Evolutionary conservation across 2,888 invertebrate species (phyloP).

Genomic region (Rugalucina vietnamica): DNA sequence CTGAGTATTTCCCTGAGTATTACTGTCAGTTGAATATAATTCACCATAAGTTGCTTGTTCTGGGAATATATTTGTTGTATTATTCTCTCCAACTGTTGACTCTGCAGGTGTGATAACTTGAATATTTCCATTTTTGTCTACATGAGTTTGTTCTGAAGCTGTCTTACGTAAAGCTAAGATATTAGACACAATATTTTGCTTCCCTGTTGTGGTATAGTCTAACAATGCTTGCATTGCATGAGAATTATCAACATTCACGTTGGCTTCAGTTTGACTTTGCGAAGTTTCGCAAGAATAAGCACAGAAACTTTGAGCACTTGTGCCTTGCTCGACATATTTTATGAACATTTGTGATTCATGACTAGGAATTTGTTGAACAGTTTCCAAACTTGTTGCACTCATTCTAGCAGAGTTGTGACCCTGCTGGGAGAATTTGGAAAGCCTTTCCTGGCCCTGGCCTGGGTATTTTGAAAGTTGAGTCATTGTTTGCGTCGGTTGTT

Average conservation of each 20-base stretch:
- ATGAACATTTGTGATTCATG: conserved; percentile 10
- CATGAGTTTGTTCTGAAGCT: background rate
- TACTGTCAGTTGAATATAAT: no score
- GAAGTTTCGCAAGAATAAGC: background rate
- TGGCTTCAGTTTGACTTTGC: background rate
- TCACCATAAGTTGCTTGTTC: no score
- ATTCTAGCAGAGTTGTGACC: background rate
- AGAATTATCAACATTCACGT: background rate
- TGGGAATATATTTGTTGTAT: no score
- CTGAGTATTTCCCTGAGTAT: conserved; percentile 5
- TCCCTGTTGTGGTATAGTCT: background rate
- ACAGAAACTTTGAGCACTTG: background rate
- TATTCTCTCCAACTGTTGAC: no score
- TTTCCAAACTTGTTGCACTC: conserved; percentile 4
- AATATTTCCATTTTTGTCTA: background rate
- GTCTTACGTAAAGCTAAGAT: background rate
- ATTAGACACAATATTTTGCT: background rate
- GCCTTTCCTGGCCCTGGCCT: background rate
- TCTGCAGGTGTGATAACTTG: background rate
- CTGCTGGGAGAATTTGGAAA: background rate
- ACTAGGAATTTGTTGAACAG: conserved; percentile 8
- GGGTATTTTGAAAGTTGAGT: conserved; percentile 16
- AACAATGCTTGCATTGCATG: background rate
- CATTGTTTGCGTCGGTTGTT: background rate
- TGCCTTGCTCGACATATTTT: conserved; percentile 3